These are phyloP conservation scores for Pimephales promelas DNA, from an alignment of 2,113 vertebrate genomes.

Conservation along the genomic window DNA sequence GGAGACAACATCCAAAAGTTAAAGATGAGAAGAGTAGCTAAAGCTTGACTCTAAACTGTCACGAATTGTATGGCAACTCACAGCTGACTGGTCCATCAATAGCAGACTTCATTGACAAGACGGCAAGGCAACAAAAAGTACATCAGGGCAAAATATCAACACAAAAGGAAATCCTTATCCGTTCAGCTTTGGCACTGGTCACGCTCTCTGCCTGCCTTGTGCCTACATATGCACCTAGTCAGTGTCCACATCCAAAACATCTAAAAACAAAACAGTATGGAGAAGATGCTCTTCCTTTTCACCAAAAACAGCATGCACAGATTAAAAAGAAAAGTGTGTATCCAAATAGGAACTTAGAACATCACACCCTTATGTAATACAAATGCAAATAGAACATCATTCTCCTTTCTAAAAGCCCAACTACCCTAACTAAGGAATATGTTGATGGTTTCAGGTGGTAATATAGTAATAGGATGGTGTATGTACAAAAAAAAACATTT, in stretches of 20 bases:
- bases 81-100: neutral
- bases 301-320: neutral
- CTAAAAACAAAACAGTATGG: neutral
- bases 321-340: neutral
- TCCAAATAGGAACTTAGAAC: too few species aligned
- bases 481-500: neutral
- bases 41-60: constrained; percentile 3
- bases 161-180: neutral
- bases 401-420: neutral
- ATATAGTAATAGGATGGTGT: neutral
- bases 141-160: neutral
- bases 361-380: neutral
- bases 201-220: neutral
- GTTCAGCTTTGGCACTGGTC: neutral
- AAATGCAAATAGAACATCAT: neutral
- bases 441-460: neutral
- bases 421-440: neutral
- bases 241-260: neutral
- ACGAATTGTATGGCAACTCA: neutral
- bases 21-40: constrained; percentile 39
- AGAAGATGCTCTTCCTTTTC: neutral
- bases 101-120: neutral
- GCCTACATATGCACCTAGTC: neutral
- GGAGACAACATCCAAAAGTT: constrained; percentile 56
- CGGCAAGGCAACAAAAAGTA: neutral